Evolutionary conservation across 1,140 invertebrate species (phyloP).

Genomic region (Hyphantria cunea): DNA sequence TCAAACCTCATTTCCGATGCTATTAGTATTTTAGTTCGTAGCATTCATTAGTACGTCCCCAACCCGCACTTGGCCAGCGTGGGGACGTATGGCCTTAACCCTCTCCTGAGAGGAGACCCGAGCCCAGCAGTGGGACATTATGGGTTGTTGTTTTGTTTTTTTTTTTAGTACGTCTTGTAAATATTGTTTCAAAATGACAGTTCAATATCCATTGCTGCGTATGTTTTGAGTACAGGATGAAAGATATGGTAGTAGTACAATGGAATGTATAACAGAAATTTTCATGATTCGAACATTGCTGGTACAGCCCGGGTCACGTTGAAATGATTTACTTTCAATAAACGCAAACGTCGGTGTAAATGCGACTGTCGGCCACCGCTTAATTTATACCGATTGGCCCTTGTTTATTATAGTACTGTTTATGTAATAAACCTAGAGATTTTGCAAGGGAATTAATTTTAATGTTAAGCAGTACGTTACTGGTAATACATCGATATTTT

Average conservation of each 20-base stretch:
- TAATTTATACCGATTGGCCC: conserved; percentile 66
- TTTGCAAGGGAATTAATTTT: conserved; percentile 63
- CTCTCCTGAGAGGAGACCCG: too few species aligned
- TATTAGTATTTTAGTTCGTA: conserved; percentile 47
- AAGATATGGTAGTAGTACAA: background rate
- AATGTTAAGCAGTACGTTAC: conserved; percentile 31
- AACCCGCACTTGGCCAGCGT: too few species aligned
- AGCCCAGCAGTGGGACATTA: too few species aligned
- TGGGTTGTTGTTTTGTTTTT: too few species aligned
- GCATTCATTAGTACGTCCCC: too few species aligned
- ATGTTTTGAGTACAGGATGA: background rate
- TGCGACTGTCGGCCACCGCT: conserved; percentile 49
- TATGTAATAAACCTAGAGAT: conserved; percentile 55
- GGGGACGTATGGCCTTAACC: too few species aligned
- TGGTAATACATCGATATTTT: conserved; percentile 34
- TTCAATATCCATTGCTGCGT: background rate
- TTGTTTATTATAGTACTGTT: conserved; percentile 63
- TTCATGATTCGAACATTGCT: conserved; percentile 17
- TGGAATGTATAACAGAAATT: conserved; percentile 10
- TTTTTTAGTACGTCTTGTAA: too few species aligned
- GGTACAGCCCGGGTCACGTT: conserved; percentile 44
- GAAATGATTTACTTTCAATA: conserved; percentile 75
- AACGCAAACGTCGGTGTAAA: conserved; percentile 58
- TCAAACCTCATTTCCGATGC: conserved; percentile 67
- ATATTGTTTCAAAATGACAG: too few species aligned